Conservation (phyloP, 2,113 vertebrate genomes). For the Solea senegalensis region DNA sequence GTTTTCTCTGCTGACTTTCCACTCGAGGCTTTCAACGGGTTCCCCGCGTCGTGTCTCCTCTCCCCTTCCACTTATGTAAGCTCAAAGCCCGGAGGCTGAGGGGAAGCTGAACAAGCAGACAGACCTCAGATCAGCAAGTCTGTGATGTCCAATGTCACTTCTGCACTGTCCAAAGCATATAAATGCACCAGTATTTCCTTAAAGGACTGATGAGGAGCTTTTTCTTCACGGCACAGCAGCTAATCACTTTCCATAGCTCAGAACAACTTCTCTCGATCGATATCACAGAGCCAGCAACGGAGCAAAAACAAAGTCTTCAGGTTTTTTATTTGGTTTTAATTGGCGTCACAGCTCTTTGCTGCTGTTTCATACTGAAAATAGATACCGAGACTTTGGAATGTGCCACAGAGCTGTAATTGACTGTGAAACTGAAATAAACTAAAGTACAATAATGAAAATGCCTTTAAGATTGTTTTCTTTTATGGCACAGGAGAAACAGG, state of each 20-base stretch:
- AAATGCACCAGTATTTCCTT: slow-evolving; percentile 11
- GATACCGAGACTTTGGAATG: too few relatives aligned
- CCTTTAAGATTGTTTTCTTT: too few relatives aligned
- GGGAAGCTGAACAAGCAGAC: slow-evolving; percentile 32
- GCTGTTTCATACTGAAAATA: too few relatives aligned
- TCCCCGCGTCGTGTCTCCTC: slow-evolving; percentile 39
- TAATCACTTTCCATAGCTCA: slow-evolving; percentile 28
- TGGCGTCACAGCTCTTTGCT: too few relatives aligned
- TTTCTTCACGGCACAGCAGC: slow-evolving; percentile 12
- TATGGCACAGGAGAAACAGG: too few relatives aligned
- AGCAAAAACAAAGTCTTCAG: slow-evolving; percentile 15
- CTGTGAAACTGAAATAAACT: too few relatives aligned
- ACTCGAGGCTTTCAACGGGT: slow-evolving; percentile 42
- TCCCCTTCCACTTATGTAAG: slow-evolving; percentile 59
- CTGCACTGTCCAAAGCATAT: background rate
- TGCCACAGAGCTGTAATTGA: too few relatives aligned
- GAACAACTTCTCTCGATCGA: slow-evolving; percentile 19
- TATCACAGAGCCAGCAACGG: background rate
- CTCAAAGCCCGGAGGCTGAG: slow-evolving; percentile 28
- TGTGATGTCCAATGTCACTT: slow-evolving; percentile 21
- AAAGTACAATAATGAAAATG: too few relatives aligned
- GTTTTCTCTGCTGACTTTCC: slow-evolving; percentile 24
- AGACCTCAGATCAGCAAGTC: slow-evolving; percentile 37
- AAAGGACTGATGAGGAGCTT: background rate
- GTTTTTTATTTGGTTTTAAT: too few relatives aligned